Evolutionary conservation across 2,888 invertebrate species (phyloP).

Genomic region (Monochamus alternatus): DNA sequence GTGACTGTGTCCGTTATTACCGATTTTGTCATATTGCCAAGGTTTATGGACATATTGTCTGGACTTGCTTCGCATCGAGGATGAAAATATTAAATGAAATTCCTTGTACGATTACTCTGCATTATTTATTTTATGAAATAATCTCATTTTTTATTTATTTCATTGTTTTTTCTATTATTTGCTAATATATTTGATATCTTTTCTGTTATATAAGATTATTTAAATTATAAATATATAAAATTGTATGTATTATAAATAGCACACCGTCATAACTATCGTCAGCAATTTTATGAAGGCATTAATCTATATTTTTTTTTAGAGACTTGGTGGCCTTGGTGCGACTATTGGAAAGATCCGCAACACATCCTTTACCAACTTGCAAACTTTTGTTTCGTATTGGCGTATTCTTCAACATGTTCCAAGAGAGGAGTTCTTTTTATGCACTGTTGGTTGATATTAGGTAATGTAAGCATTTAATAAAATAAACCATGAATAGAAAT

Average conservation of each 20-base stretch:
- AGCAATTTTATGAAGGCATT: no score
- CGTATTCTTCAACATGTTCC: slow-evolving; percentile 85
- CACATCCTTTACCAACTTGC: slow-evolving; percentile 84
- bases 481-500: not conserved
- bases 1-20: not conserved
- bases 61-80: no score
- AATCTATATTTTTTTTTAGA: slow-evolving; percentile 61
- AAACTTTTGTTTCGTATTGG: slow-evolving; percentile 85
- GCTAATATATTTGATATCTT: not conserved
- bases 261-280: no score
- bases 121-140: not conserved
- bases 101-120: no score
- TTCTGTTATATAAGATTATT: no score
- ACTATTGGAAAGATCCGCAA: slow-evolving; percentile 83
- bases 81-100: no score
- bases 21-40: not conserved
- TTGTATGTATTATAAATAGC: no score
- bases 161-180: no score
- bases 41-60: not conserved
- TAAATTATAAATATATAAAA: no score
- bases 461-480: slow-evolving; percentile 71
- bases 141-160: not conserved
- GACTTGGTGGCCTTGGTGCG: slow-evolving; percentile 82
- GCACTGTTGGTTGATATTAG: slow-evolving; percentile 85
- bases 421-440: slow-evolving; percentile 87